A percentile compares a stretch with the other conserved stretches of the same genome.
Evolutionary conservation across 2,113 vertebrate species (phyloP).

Genomic region (Prietella phreatophila): DNA sequence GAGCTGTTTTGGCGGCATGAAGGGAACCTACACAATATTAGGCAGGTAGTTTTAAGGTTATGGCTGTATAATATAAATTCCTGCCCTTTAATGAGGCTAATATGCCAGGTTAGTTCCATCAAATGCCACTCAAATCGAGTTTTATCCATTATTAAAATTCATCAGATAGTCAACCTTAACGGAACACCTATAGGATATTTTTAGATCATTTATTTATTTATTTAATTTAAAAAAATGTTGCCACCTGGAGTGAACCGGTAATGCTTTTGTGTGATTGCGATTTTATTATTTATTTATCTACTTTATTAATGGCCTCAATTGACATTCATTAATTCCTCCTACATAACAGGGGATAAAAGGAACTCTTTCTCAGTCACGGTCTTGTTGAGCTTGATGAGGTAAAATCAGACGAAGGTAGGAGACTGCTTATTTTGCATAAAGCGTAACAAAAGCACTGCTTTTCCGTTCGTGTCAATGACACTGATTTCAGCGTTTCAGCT

Average conservation of each 20-base stretch:
- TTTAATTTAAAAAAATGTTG: too few species aligned
- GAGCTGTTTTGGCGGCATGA: too few species aligned
- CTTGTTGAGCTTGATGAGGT: constrained; percentile 13
- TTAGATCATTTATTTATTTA: background rate
- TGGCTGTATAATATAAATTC: too few species aligned
- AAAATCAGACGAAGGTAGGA: constrained; percentile 5
- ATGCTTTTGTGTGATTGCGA: background rate
- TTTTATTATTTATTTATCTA: constrained; percentile 14
- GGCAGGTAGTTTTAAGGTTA: too few species aligned
- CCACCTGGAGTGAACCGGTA: background rate
- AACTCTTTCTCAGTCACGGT: background rate
- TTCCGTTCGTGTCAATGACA: constrained; percentile 14
- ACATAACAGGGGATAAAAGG: background rate
- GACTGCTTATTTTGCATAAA: constrained; percentile 5
- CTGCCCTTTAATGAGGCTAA: constrained; percentile 17
- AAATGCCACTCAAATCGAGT: background rate
- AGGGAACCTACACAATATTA: too few species aligned
- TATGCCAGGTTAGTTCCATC: constrained; percentile 2
- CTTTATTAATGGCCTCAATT: background rate
- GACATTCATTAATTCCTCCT: constrained; percentile 17
- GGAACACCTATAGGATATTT: background rate
- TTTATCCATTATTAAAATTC: constrained; percentile 25
- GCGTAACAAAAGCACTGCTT: background rate
- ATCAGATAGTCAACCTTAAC: constrained; percentile 22
- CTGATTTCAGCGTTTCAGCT: background rate